These are phyloP conservation scores for Callitettix versicolor DNA, from an alignment of 1,140 invertebrate genomes.

Conservation along the genomic window DNA sequence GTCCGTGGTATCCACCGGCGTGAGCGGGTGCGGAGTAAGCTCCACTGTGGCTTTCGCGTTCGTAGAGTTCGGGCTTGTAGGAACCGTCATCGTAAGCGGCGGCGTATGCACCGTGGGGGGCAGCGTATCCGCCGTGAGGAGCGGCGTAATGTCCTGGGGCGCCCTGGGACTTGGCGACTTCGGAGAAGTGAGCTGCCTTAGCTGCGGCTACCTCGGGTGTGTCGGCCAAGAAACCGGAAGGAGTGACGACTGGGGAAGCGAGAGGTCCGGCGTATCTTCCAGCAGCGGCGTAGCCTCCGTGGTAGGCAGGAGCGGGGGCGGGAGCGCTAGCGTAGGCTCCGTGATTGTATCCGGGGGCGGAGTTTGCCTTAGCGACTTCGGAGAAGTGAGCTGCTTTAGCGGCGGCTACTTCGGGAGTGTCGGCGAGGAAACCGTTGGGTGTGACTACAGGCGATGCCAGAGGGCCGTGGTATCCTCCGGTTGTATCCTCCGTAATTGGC, in stretches of 20 bases:
- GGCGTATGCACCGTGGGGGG: slow-evolving; percentile 2
- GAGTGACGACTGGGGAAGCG: slow-evolving; percentile 32
- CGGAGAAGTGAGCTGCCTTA: slow-evolving; percentile 43
- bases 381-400: slow-evolving; percentile 26
- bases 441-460: slow-evolving; percentile 32
- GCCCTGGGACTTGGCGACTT: slow-evolving; percentile 19
- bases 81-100: no score
- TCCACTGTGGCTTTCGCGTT: slow-evolving; percentile 30
- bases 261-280: slow-evolving; percentile 19
- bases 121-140: slow-evolving; percentile 22
- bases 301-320: slow-evolving; percentile 5
- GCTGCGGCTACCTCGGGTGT: slow-evolving; percentile 48
- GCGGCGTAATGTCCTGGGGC: slow-evolving; percentile 22
- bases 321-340: background rate
- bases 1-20: slow-evolving; percentile 40
- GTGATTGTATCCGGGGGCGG: background rate
- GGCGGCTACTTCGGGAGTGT: slow-evolving; percentile 27
- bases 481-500: slow-evolving; percentile 2
- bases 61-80: no score
- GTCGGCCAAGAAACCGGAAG: slow-evolving; percentile 46
- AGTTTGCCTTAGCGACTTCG: slow-evolving; percentile 14
- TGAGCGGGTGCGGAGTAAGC: slow-evolving; percentile 35
- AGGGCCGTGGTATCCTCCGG: slow-evolving; percentile 31
- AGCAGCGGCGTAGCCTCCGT: slow-evolving; percentile 12
- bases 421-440: slow-evolving; percentile 35